Conservation (phyloP, 64 coral and sea anemone genomes). For the Catalaphyllia jardinei region DNA sequence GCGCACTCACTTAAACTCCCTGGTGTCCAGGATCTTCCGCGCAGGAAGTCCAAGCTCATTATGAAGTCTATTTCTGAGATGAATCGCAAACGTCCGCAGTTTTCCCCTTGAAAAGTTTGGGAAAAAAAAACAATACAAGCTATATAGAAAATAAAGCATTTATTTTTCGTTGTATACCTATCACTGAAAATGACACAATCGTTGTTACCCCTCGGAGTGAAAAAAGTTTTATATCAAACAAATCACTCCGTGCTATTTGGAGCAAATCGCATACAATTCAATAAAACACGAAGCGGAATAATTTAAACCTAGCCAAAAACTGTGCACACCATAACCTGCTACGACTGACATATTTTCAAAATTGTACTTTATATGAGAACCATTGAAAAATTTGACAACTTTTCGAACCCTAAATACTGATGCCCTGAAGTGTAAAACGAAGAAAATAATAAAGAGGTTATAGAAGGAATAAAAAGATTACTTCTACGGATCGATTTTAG, state of each 20-base stretch:
- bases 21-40: too few relatives aligned
- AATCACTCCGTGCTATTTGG: not conserved
- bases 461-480: not conserved
- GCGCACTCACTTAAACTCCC: too few relatives aligned
- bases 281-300: not conserved
- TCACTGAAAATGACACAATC: not conserved
- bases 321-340: not conserved
- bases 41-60: too few relatives aligned
- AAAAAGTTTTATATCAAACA: not conserved
- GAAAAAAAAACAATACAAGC: not conserved
- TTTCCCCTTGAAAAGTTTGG: not conserved
- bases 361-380: not conserved
- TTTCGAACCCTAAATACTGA: not conserved
- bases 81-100: too few relatives aligned
- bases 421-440: not conserved
- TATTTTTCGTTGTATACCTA: not conserved
- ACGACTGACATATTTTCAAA: not conserved
- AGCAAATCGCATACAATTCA: not conserved
- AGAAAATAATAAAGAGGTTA: not conserved
- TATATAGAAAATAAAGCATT: conserved; percentile 15
- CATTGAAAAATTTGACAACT: not conserved
- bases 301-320: not conserved
- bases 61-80: too few relatives aligned
- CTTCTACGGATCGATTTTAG: too few relatives aligned
- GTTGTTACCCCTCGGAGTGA: conserved; percentile 8